Evolutionary conservation across 2,113 vertebrate species (phyloP), one percentile per base, ranked within the genome.

Genomic region (Salvelinus namaycush): DNA sequence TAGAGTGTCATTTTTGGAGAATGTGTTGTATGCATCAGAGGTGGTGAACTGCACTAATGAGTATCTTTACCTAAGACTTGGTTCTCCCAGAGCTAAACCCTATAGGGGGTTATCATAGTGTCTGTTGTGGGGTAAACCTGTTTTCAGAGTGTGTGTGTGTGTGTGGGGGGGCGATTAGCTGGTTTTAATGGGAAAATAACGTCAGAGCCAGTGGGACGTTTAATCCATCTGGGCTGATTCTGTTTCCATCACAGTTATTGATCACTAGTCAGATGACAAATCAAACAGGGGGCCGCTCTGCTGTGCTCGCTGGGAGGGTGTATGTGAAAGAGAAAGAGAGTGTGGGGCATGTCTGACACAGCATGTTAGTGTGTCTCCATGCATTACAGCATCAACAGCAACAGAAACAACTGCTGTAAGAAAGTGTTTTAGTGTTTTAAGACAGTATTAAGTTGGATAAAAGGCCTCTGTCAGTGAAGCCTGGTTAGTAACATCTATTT

Each of bases 191-290:
- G 88, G 90, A 92, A 92, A 92, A 92, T 89, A 91, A 91, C 86
- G 91, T 91, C 90, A 90, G 85, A 84, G 81, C 85, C 87, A 88
- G 82, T 92, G 88, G 89, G 86, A 90, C 80, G 76, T 91, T 91
- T 92, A 92, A 92, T 92, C 91, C 91, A 92, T 91, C 91, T 92
- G 90, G 90, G 91, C 91, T 91, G 90, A 90, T 90, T 92, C 91
- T 86, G 88, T 91, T 92, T 91, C 90, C 91, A 92, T 92, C 91
- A 90, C 81, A 80, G 87, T 85, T 92, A 92, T 92, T 91, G 90
- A 91, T 92, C 91, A 91, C 51, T 54, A 90, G 83, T 90, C 84
- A 81, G 84, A 79, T 90, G 88, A 91, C 90, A 91, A 91, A 92
- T 90, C 89, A 92, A 90, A 54, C 89, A 87, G 73, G 73, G 39